These are phyloP conservation scores for Myodes glareolus DNA, from an alignment of 2,113 vertebrate species.

Conservation along the genomic window DNA sequence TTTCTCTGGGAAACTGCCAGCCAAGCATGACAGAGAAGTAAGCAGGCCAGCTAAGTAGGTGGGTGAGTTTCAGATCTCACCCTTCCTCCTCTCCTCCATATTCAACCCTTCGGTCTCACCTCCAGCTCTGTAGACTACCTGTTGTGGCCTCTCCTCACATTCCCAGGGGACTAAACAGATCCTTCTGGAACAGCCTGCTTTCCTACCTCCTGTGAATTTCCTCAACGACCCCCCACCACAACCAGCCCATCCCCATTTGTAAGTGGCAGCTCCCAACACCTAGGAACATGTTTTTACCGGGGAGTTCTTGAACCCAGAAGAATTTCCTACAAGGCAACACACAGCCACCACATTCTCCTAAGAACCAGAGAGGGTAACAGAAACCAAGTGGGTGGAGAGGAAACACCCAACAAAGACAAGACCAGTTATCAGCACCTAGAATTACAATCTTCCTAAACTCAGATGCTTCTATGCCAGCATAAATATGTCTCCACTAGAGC, in stretches of 20 bases:
- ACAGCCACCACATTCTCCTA: not conserved
- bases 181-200: too few relatives aligned
- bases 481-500: not conserved
- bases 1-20: not conserved
- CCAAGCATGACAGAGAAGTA: not conserved
- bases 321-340: not conserved
- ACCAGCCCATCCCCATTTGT: not conserved
- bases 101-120: not conserved
- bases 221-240: accelerated
- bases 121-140: not conserved
- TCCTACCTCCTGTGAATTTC: not conserved
- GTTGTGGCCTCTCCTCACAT: not conserved
- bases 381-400: not conserved
- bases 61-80: not conserved
- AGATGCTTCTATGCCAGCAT: not conserved
- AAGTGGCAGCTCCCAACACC: not conserved
- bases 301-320: not conserved
- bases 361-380: not conserved
- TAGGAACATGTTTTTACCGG: not conserved
- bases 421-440: not conserved
- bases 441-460: not conserved
- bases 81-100: not conserved
- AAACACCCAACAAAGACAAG: not conserved
- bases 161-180: not conserved
- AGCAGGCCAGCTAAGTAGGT: not conserved